Conservation (phyloP, 2,888 invertebrate species). For the Amorpha juglandis region DNA sequence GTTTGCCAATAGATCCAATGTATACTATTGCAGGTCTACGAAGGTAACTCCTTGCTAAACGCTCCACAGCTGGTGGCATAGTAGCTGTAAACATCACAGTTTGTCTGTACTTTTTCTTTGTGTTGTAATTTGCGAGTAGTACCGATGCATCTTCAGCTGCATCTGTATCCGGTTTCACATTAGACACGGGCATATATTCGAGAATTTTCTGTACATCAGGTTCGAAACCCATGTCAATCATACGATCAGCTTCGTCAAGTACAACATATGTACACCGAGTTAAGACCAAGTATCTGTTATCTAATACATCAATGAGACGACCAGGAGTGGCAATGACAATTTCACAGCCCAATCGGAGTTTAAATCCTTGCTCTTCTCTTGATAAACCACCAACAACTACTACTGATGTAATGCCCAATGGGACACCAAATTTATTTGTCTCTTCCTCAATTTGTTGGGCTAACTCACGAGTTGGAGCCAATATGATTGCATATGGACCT, state of each 20-base stretch:
- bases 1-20: conserved; percentile 98
- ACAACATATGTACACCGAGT: conserved; percentile 99
- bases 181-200: conserved; percentile 98
- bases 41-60: conserved; percentile 96
- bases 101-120: conserved; percentile 98
- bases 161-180: conserved; percentile 98
- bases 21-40: conserved; percentile 98
- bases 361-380: conserved; percentile 99
- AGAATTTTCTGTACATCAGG: conserved; percentile 99
- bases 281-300: conserved; percentile 98
- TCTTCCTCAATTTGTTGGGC: conserved; percentile 99
- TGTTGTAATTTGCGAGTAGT: conserved; percentile 95
- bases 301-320: conserved; percentile 98
- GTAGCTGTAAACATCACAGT: conserved; percentile 99
- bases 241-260: conserved; percentile 98
- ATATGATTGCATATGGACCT: conserved; percentile 99
- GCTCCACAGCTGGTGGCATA: conserved; percentile 99
- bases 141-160: conserved; percentile 98
- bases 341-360: conserved; percentile 98
- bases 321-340: conserved; percentile 99
- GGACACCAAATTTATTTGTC: conserved; percentile 97
- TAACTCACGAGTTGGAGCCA: conserved; percentile 99
- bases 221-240: conserved; percentile 99
- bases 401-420: conserved; percentile 95
- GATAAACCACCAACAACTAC: conserved; percentile 99